Percentiles rank a stretch among this genome's conserved stretches.
These are phyloP conservation scores for Oryzias javanicus DNA, from an alignment of 2,113 vertebrate genomes.

Conservation along the genomic window DNA sequence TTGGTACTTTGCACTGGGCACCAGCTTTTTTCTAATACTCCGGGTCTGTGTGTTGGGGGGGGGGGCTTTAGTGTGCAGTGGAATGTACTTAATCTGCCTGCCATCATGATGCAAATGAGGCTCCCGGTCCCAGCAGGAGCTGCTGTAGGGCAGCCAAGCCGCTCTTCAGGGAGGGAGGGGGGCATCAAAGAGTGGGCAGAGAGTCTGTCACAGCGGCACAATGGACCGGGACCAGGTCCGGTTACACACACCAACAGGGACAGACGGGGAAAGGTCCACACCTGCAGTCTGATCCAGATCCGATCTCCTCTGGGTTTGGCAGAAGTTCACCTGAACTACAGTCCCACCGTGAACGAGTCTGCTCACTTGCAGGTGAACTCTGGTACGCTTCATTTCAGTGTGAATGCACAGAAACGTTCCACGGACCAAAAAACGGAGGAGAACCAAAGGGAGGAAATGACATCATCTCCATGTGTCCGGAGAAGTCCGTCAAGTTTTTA, in stretches of 20 bases:
- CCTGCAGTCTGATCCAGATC: no score
- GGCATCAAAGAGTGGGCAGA: constrained; percentile 59
- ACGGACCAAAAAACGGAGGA: no score
- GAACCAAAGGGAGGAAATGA: no score
- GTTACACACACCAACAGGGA: constrained; percentile 15
- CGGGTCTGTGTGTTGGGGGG: constrained; percentile 42
- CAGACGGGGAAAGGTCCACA: constrained; percentile 20
- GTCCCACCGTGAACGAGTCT: no score
- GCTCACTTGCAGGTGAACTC: no score
- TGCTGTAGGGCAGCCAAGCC: constrained; percentile 22
- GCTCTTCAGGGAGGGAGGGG: constrained; percentile 37
- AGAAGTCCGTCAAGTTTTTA: no score
- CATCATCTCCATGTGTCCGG: no score
- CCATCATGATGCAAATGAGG: constrained; percentile 74
- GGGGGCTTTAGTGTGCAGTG: constrained; percentile 69
- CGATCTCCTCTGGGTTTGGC: no score
- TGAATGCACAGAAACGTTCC: no score
- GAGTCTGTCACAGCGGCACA: constrained; percentile 47
- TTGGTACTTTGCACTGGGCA: constrained; percentile 66
- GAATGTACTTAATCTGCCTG: constrained; percentile 75
- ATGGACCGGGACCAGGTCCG: constrained; percentile 44
- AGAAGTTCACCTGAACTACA: no score
- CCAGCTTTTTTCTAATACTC: constrained; percentile 54
- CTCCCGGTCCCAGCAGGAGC: constrained; percentile 55
- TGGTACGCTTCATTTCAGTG: no score